These are phyloP conservation scores for Leptopilina boulardi DNA, from an alignment of 1,140 invertebrate species.

Conservation along the genomic window DNA sequence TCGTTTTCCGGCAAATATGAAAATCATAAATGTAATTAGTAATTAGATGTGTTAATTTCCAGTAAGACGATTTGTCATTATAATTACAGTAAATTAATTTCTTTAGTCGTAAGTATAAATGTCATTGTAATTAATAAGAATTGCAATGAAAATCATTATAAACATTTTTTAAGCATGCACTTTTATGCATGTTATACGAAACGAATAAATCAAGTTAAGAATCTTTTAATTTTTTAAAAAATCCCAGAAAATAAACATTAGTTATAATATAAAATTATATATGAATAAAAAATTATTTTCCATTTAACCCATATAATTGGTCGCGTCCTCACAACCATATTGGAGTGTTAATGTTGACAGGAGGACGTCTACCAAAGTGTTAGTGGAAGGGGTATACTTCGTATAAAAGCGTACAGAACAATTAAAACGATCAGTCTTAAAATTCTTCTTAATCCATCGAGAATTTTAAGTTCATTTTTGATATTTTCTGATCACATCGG, in stretches of 20 bases:
- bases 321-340: slow-evolving; percentile 13
- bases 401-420: slow-evolving; percentile 66
- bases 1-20: background rate
- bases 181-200: background rate
- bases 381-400: slow-evolving; percentile 59
- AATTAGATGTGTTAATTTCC: background rate
- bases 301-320: background rate
- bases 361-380: background rate
- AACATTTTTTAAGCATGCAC: background rate
- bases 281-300: background rate
- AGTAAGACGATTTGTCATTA: background rate
- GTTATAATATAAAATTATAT: background rate
- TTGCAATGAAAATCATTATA: background rate
- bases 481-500: background rate
- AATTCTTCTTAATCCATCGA: slow-evolving; percentile 56
- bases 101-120: background rate
- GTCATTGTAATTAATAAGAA: background rate
- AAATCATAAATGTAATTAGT: background rate
- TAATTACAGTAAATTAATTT: background rate
- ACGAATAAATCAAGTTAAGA: no score
- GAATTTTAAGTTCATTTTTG: background rate
- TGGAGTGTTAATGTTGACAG: slow-evolving; percentile 5
- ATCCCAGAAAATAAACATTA: no score
- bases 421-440: slow-evolving; percentile 69
- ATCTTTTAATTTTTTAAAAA: no score